Base-by-base conservation (phyloP, 2,797 vertebrate species). In the Megaceryle alcyon region DNA sequence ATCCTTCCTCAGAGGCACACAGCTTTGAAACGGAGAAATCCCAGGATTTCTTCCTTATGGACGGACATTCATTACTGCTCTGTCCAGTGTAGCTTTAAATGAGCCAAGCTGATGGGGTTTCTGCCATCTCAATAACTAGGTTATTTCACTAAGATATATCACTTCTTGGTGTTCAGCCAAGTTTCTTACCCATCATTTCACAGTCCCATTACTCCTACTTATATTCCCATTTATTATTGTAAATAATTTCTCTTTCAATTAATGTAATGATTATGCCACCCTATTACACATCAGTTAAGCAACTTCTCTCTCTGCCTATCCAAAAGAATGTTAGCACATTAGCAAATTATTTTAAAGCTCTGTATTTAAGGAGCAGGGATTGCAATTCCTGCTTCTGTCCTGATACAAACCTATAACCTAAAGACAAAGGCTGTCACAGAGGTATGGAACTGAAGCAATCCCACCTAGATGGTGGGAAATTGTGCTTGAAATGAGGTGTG, bases 221-320 rank as follows among this genome's bases (percentile, higher is more conserved):
- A 96, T 85, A 89, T 78, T 89, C 83, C 25, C 94, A 94, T 97
- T 94, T 93, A 94, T 96, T 95, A 96, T 54, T 69, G 96, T 93
- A 96, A 97, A 97, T 96, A 97, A 95, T 96, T 96, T 95, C 91
- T 78, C 83, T 92, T 95, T 94, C 90, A 94, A 90, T 95, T 96
- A 95, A 69, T 92, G 35, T 90, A 85, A 95, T 95, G 93, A 65
- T 92, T 94, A 77, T 79, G 75, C 37, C 60, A 84, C 44, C 70
- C 78, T 97, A 92, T 94, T 95, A 59, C 49, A 78, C 76, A 80
- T 89, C 88, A 78, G 71, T 93, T 95, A 91, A 70, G 37, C 37
- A 87, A 81, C 48, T 73, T 90, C 57, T 82, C n/a, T 87, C 23
- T 21, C 48, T 89, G 54, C 49, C 65, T 93, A 37, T 37, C 25